Evolutionary conservation across 30 jellyfish, hydroid and myxozoan genomes (phyloP), one percentile per base, ranked within the genome.

Genomic region (Aurelia aurita): DNA sequence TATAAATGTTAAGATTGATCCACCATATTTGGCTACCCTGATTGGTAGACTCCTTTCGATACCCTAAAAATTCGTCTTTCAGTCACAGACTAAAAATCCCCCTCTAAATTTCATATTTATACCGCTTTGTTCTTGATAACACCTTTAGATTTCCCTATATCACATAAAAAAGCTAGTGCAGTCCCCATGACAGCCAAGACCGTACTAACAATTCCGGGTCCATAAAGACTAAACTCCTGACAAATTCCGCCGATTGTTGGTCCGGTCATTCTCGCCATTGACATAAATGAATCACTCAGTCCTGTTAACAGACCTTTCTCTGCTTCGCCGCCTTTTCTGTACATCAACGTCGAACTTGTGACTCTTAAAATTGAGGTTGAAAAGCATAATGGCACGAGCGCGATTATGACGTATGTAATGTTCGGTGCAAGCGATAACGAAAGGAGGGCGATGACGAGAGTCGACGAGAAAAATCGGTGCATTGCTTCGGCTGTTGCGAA

Each of bases 201-300:
- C 29, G 95, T 54, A 44, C 94, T 89, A 20, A 77, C 78, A 26
- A 85, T 65, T 8, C 99, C 99, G 9, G 99, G 97, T 20, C 97
- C 99, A 58, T 88, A 89, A 34, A 83, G 22, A 66, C 85, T 86
- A 22, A 80, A 28, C 34, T 94, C 97, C 76, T 88, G 97, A 1
- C 93, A 90, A 61, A 77, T 84, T 1, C 99, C 99, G 20, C 94
- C 99, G 10, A 94, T 71, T 4, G 95, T 95, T 18, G 99, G 99
- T 32, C 91, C 99, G 1, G 89, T 25, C 78, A 89, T 95, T 55
- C 99, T 72, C 29, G 97, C 94, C 86, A 94, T 68, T 12, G 99
- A 84, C 85, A 96, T 76, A 19, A 89, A 78, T 1, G 99, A 89
- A 61, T 94, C 95, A 15, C 92, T 89, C 65, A 88, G 88, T 23